A percentile compares a stretch with the other conserved stretches of the same genome.
Conservation (phyloP, 2,888 invertebrate species). For the Lepetodrilus schrolli region DNA sequence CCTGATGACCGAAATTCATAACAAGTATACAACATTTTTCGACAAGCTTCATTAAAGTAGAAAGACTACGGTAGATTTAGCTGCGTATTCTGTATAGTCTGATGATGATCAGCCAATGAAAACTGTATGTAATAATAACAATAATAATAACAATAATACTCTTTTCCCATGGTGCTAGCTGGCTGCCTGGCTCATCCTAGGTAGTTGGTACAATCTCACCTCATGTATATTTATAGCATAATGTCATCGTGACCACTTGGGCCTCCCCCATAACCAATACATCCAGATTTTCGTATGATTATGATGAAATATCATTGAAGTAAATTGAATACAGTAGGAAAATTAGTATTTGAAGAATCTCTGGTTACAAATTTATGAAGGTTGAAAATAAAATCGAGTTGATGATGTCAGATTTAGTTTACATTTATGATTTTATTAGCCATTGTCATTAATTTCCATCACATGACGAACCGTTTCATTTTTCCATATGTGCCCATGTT, state of each 20-base stretch:
- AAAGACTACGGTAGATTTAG: no score
- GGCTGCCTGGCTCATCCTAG: not conserved
- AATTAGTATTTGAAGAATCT: not conserved
- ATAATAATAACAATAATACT: not conserved
- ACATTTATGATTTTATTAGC: not conserved
- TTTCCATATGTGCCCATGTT: not conserved
- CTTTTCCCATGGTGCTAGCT: constrained; percentile 16
- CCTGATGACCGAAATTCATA: not conserved
- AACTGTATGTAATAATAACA: no score
- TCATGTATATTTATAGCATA: constrained; percentile 24
- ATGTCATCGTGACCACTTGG: no score
- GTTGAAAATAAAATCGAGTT: not conserved
- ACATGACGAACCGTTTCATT: not conserved
- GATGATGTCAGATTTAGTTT: not conserved
- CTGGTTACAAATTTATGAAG: not conserved
- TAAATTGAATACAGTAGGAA: not conserved
- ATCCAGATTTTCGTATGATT: not conserved
- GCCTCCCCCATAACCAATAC: not conserved
- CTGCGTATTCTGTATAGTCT: no score
- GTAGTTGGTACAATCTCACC: not conserved
- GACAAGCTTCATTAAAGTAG: no score
- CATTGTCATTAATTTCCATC: not conserved
- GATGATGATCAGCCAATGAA: no score
- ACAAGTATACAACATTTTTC: no score
- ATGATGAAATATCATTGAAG: not conserved